Base-by-base conservation (phyloP, 2,888 invertebrate genomes). In the Hirtodrosophila histrioides region DNA sequence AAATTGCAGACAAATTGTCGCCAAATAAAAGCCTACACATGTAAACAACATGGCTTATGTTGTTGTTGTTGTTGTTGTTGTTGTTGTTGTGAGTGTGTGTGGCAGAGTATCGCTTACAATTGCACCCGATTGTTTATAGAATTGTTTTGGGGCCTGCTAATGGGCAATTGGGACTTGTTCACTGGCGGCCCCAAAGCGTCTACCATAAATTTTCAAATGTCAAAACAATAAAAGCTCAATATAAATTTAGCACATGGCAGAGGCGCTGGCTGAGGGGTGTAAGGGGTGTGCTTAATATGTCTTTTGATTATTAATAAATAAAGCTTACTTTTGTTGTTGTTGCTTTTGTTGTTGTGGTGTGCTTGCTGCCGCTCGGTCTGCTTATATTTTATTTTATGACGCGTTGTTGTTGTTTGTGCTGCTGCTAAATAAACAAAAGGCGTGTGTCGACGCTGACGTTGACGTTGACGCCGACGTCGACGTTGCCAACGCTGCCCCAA, bases 271-370 rank as follows among this genome's bases (percentile, higher is more conserved):
- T 43, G 45, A 17, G 23, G 57, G 63, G 61, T 39, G 35, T 40
- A 10, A 31, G 24, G 27, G 69, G 36, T 36, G 60, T 63, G 75
- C 61, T 69, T 61, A 69, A 79, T 83, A 65, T 71, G 43, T 83
- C 68, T 73, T 68, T 84, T 80, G 81, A 77, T 86, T 83, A 83
- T 86, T 83, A 86, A 86, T 86, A 86, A 82, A 86, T 86, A 79
- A 74, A 68, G 74, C 74, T 82, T 71, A 62, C 11, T 60, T 71
- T 54, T 56, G 62, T 49, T 58, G 46, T 62, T 57, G 54, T 37
- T 63, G 55, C 33, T 51, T 49, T 49, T 63, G 39, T 40, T 64
- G 57, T 40, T 45, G 62, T 46, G 36, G 40, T 37, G 41, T 68
- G 53, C 2, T 56, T 65, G 86, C 70, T 83, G 86, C 86, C 83